These are phyloP conservation scores for Vultur gryphus DNA, from an alignment of 2,797 vertebrate species.

Conservation along the genomic window DNA sequence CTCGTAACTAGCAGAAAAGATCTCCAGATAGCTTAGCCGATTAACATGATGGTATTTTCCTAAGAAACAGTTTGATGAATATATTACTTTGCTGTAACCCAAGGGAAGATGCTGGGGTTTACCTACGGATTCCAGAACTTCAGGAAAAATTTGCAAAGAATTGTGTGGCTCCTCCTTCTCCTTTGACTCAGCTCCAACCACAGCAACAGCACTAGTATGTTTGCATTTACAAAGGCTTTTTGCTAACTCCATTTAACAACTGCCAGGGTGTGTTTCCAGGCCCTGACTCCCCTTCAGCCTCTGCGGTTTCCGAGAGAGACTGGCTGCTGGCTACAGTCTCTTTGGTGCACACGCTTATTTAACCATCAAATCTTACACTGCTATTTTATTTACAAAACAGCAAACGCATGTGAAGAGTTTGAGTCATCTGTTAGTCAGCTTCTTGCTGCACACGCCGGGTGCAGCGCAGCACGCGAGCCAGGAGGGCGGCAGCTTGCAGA, in stretches of 20 bases:
- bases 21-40: not conserved
- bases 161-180: not conserved
- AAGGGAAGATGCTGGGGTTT: not conserved
- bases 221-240: not conserved
- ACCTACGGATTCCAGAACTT: accelerated
- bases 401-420: not conserved
- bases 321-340: not conserved
- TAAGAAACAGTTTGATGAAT: not conserved
- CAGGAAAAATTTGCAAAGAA: not conserved
- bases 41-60: not conserved
- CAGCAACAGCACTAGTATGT: not conserved
- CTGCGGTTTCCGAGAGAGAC: not conserved
- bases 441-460: not conserved
- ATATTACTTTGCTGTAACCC: not conserved
- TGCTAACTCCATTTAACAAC: not conserved
- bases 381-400: not conserved
- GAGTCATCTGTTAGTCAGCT: not conserved
- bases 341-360: not conserved
- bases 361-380: not conserved
- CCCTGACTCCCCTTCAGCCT: not conserved
- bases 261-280: not conserved
- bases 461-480: not conserved
- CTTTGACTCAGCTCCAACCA: not conserved
- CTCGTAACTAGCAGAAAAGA: not conserved
- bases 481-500: not conserved